Evolutionary conservation across 2,797 vertebrate species (phyloP).

Genomic region (Cyclopterus lumpus): DNA sequence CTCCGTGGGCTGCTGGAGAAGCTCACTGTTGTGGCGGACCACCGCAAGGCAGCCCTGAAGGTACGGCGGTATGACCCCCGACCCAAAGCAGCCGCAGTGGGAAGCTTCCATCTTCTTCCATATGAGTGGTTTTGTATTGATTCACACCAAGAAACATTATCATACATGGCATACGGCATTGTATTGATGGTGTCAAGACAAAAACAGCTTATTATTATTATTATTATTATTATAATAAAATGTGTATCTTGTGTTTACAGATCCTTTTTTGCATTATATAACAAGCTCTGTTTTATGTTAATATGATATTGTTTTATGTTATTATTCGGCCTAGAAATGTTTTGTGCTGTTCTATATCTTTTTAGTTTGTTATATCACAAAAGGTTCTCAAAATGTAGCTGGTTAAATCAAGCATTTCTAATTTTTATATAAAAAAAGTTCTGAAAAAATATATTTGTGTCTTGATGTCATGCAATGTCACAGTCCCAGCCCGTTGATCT

Average conservation of each 20-base stretch:
- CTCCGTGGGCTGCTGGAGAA: conserved; percentile 92
- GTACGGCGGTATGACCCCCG: conserved; percentile 76
- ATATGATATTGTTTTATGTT: too few relatives aligned
- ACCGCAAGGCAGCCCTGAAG: conserved; percentile 87
- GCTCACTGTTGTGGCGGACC: conserved; percentile 87
- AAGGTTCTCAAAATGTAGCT: too few relatives aligned
- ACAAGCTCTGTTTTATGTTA: too few relatives aligned
- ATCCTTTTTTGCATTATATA: neutral
- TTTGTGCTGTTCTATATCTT: too few relatives aligned
- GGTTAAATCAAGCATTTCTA: too few relatives aligned
- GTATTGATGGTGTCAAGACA: neutral
- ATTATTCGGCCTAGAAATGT: too few relatives aligned
- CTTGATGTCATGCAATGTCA: too few relatives aligned
- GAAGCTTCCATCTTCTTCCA: neutral
- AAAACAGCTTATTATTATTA: neutral
- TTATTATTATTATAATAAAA: neutral
- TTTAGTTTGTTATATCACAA: too few relatives aligned
- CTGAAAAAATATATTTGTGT: too few relatives aligned
- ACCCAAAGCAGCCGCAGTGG: neutral
- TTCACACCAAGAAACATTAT: neutral
- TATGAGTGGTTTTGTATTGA: neutral
- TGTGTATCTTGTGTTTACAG: too few relatives aligned
- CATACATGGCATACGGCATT: neutral
- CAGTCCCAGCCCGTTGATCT: too few relatives aligned
- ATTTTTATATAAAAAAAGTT: too few relatives aligned